Evolutionary conservation across 2,113 vertebrate genomes (phyloP).

Genomic region (Notiomystis cincta): DNA sequence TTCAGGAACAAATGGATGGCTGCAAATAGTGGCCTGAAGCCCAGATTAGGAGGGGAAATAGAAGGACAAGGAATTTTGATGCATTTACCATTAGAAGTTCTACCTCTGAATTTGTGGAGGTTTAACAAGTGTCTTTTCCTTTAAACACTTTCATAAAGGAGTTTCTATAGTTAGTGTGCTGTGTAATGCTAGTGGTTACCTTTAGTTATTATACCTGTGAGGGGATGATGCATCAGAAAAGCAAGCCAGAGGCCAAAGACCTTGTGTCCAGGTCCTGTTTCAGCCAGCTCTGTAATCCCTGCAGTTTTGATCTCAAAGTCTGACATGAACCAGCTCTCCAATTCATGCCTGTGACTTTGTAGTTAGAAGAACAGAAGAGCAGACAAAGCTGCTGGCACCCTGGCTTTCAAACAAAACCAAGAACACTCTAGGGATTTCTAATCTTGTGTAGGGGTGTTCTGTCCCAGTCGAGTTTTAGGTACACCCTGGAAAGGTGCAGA

Average conservation of each 20-base stretch:
- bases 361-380: background rate
- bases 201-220: background rate
- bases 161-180: background rate
- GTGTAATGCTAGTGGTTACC: background rate
- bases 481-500: background rate
- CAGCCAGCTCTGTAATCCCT: background rate
- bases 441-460: background rate
- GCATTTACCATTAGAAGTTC: background rate
- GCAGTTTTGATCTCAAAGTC: background rate
- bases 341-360: background rate
- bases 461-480: background rate
- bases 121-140: background rate
- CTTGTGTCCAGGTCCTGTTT: background rate
- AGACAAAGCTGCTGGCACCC: background rate
- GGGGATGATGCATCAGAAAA: background rate
- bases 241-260: background rate
- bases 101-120: background rate
- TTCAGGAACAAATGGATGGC: background rate
- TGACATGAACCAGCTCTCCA: background rate
- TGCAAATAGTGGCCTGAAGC: background rate
- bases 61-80: background rate
- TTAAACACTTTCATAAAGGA: background rate
- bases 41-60: background rate
- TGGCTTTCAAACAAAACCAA: background rate
- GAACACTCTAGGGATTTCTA: background rate